These are phyloP conservation scores for Neosilurus hyrtlii DNA, from an alignment of 2,797 vertebrate genomes.

Conservation along the genomic window DNA sequence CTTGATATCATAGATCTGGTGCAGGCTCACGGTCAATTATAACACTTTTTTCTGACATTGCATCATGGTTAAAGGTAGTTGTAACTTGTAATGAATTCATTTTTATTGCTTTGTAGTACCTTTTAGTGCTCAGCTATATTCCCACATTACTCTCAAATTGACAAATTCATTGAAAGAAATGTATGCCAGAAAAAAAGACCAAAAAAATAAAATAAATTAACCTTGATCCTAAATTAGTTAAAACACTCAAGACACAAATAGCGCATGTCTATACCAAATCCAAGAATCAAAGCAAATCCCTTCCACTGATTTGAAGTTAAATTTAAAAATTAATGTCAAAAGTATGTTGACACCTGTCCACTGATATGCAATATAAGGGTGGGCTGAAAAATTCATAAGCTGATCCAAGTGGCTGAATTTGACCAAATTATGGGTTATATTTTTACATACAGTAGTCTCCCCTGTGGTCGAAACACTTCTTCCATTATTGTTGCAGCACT, in stretches of 20 bases:
- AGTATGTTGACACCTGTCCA: neutral
- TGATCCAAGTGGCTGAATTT: no score
- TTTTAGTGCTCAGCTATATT: slow-evolving; percentile 1
- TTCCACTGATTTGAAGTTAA: neutral
- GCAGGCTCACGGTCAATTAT: slow-evolving; percentile 12
- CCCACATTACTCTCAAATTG: neutral
- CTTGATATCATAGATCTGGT: slow-evolving; percentile 35
- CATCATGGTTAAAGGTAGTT: slow-evolving; percentile 17
- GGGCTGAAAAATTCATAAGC: no score
- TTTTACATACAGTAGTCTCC: no score
- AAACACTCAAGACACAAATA: slow-evolving; percentile 14
- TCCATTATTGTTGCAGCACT: no score
- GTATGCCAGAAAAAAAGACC: slow-evolving; percentile 19
- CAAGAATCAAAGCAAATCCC: neutral
- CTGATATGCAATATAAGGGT: neutral
- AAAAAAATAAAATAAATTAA: no score
- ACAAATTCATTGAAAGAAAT: slow-evolving; percentile 19
- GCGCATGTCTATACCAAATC: neutral
- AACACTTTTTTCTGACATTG: neutral
- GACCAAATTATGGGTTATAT: no score
- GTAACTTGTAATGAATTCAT: slow-evolving; percentile 1
- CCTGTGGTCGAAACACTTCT: no score
- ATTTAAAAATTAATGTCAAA: neutral
- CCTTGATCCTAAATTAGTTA: slow-evolving; percentile 19
- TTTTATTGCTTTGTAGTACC: neutral